A percentile compares a stretch with the other conserved stretches of the same genome.
These are phyloP conservation scores for Fratercula arctica DNA, from an alignment of 2,797 vertebrate species.

Conservation along the genomic window DNA sequence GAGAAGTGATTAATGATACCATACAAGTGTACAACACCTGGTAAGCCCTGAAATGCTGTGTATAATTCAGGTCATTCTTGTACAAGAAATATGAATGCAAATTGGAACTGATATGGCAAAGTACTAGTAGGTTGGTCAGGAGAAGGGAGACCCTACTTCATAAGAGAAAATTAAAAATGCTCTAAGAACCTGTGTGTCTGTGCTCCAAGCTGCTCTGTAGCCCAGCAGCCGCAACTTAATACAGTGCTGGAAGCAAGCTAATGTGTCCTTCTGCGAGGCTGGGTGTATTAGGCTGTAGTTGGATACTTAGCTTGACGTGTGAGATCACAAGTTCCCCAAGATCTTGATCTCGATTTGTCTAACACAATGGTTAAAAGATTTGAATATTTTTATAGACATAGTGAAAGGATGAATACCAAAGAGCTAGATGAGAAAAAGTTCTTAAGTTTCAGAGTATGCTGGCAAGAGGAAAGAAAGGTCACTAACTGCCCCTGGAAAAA, in stretches of 20 bases:
- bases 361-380: background rate
- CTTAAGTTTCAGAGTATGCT: background rate
- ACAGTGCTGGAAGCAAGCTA: background rate
- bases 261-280: background rate
- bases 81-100: constrained; percentile 1
- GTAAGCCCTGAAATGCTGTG: background rate
- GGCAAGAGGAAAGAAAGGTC: background rate
- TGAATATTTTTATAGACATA: background rate
- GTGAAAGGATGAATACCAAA: background rate
- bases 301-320: background rate
- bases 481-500: background rate
- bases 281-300: background rate
- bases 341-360: background rate
- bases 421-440: background rate
- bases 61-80: background rate
- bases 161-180: background rate
- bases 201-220: background rate
- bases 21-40: background rate
- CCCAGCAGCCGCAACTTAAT: background rate
- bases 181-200: background rate
- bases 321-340: background rate
- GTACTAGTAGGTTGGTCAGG: background rate
- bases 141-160: background rate
- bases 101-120: background rate
- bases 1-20: background rate